These are phyloP conservation scores for Ptilodon capucinus DNA, from an alignment of 2,888 invertebrate genomes.

Conservation along the genomic window DNA sequence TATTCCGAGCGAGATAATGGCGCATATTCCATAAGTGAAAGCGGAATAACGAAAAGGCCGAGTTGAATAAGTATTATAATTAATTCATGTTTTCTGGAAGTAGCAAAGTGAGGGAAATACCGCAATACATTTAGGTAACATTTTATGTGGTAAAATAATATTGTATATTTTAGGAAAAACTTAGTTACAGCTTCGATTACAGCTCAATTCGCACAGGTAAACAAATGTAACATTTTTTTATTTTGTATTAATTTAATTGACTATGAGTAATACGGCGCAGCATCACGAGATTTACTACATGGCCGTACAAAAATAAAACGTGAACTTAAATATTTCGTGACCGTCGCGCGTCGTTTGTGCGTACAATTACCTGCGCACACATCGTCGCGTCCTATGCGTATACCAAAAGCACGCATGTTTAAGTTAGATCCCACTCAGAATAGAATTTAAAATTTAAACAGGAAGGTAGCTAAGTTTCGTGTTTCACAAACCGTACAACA, in stretches of 20 bases:
- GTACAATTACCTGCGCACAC: constrained; percentile 2
- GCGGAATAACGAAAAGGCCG: background rate
- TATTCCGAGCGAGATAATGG: background rate
- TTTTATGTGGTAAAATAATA: background rate
- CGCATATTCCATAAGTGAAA: background rate
- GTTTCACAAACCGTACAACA: constrained; percentile 16
- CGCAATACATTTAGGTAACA: background rate
- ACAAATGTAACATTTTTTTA: background rate
- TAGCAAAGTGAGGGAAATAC: background rate
- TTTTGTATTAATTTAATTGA: background rate
- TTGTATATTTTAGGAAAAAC: background rate
- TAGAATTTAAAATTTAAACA: constrained; percentile 45
- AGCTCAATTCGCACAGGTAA: background rate
- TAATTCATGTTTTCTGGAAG: background rate
- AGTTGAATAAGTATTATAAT: constrained; percentile 6
- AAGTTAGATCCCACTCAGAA: constrained; percentile 35
- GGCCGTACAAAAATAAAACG: constrained; percentile 14
- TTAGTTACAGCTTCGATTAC: background rate
- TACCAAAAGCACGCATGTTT: constrained; percentile 25
- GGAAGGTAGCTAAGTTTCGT: constrained; percentile 33
- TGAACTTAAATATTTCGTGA: constrained; percentile 8
- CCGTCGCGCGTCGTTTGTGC: background rate
- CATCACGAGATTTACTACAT: constrained; percentile 6
- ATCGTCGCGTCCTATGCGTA: constrained; percentile 2
- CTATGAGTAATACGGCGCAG: background rate